Evolutionary conservation across 2,113 vertebrate genomes (phyloP), one percentile per base, ranked within the genome.

Genomic region (Cnemophilus loriae): DNA sequence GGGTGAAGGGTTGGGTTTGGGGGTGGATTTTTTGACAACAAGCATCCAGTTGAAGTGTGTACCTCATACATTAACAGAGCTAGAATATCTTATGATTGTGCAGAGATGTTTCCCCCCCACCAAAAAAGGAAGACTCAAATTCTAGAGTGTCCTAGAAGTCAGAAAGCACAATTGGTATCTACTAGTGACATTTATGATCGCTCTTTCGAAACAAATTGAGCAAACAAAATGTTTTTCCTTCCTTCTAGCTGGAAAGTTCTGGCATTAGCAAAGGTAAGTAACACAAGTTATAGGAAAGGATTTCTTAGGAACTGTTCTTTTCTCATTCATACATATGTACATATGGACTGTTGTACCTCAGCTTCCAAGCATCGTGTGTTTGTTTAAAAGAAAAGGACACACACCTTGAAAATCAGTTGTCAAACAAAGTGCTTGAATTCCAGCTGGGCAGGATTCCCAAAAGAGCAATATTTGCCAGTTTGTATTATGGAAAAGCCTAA

Each of bases 381-480:
- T 96, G 60, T 87, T 94, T 90, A 89, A 81, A 91, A 88, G 76
- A 74, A 94, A 90, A 93, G 64, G 60, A 84, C 44, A 79, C 60
- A 60, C 73, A 87, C 85, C 80, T 96, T 84, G 83, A 89, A 97
- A 96, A 85, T 86, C 88, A 77, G 80, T 90, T 95, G 76, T 94
- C 96, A 97, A 95, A 95, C 96, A 96, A 84, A 81, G 88, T 63
- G 49, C 60, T 94, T 87, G 95, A 75, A 89, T 95, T 96, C 83
- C 53, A 89, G 64, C 88, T 75, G 80, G 92, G 73, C 60, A 68
- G 86, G 79, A 90, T 90, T 96, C 96, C 96, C 96, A 93, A 70
- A 96, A 94, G 96, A 96, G 88, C 85, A 95, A 92, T 93, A 60
- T 69, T 93, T 96, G 96, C 95, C 83, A 89, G 75, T 90, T 89